phyloP scores from a whole-genome alignment of 2,797 vertebrate species.

The Astyanax mexicanus region DNA sequence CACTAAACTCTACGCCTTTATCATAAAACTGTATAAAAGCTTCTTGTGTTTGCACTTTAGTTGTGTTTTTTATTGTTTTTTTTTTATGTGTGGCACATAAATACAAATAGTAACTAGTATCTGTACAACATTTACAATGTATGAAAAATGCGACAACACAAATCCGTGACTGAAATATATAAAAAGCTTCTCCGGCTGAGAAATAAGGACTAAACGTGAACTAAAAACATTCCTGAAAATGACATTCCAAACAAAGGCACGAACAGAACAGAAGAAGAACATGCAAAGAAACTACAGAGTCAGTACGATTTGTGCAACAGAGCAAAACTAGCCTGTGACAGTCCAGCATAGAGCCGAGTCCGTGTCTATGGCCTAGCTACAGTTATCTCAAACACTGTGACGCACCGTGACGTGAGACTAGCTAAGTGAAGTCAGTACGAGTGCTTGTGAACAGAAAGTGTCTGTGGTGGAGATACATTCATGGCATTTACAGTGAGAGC shows the following conservation, averaged over 20 bases:
- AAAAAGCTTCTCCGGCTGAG: slow-evolving; percentile 36
- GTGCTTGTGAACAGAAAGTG: slow-evolving; percentile 7
- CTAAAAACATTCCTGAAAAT: slow-evolving; percentile 45
- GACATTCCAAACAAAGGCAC: slow-evolving; percentile 52
- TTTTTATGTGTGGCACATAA: slow-evolving; percentile 74
- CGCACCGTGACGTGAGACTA: slow-evolving; percentile 37
- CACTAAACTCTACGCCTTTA: slow-evolving; percentile 64
- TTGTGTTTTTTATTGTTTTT: too few relatives aligned
- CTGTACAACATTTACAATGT: slow-evolving; percentile 80
- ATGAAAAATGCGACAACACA: slow-evolving; percentile 57
- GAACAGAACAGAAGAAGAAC: slow-evolving; percentile 34
- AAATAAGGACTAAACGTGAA: slow-evolving; percentile 35
- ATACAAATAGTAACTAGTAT: slow-evolving; percentile 76
- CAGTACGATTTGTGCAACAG: slow-evolving; percentile 65
- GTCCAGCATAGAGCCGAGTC: slow-evolving; percentile 50
- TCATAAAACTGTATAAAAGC: slow-evolving; percentile 74
- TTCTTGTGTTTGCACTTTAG: slow-evolving; percentile 59
- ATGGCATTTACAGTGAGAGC: slow-evolving; percentile 51
- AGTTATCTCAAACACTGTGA: slow-evolving; percentile 44
- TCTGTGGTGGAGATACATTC: slow-evolving; percentile 51
- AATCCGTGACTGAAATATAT: slow-evolving; percentile 50
- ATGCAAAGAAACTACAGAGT: slow-evolving; percentile 53
- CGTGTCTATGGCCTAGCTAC: slow-evolving; percentile 42
- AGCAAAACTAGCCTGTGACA: slow-evolving; percentile 64
- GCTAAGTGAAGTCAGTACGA: slow-evolving; percentile 31